Percentiles rank a stretch among this genome's conserved stretches.
Evolutionary conservation across 2,113 vertebrate species (phyloP).

Genomic region (Eurypyga helias): DNA sequence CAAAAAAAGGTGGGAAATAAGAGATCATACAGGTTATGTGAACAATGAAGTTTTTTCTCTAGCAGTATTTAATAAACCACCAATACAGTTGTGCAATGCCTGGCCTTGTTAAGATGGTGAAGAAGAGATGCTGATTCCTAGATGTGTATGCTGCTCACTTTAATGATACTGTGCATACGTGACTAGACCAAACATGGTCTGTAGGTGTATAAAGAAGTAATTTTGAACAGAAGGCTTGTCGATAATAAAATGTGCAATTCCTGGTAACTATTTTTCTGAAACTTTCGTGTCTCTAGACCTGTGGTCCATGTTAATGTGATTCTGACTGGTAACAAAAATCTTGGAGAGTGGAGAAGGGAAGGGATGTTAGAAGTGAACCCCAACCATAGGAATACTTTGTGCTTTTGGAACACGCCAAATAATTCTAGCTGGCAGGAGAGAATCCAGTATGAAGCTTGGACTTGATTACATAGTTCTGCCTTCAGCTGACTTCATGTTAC

Average conservation of each 20-base stretch:
- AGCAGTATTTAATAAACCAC: background rate
- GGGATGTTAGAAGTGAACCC: background rate
- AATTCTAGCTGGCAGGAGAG: background rate
- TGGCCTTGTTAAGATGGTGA: background rate
- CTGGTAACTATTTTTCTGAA: background rate
- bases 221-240: background rate
- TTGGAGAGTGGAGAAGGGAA: background rate
- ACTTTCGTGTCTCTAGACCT: accelerated
- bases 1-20: background rate
- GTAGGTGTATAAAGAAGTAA: background rate
- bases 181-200: background rate
- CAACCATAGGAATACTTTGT: background rate
- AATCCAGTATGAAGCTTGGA: background rate
- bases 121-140: background rate
- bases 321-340: background rate
- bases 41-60: background rate
- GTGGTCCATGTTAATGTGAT: background rate
- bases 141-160: background rate
- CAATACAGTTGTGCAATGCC: background rate
- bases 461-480: background rate
- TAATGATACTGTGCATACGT: background rate
- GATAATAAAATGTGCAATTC: background rate
- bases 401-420: background rate
- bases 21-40: background rate
- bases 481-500: background rate